Evolutionary conservation across 2,888 invertebrate species (phyloP), one percentile per base, ranked within the genome.

Genomic region (Panopea generosa): DNA sequence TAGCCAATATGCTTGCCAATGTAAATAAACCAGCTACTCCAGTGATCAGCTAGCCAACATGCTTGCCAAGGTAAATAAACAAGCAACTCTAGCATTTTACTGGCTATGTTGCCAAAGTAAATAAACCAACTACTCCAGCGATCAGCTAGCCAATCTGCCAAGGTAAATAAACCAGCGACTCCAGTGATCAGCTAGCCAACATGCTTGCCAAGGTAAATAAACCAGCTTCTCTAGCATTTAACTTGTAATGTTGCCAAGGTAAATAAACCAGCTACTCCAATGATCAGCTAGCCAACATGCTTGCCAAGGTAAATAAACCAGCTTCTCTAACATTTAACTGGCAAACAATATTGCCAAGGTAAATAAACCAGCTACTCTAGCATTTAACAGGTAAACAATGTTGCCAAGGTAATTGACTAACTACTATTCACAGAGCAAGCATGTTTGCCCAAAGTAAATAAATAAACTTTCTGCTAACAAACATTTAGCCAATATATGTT

Each of bases 91-190:
- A 20, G n/a, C n/a, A n/a, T n/a, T 45, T 16, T 7, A 59, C 1
- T 24, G 18, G 14, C n/a, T n/a, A n/a, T n/a, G 6, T 52, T 52
- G 3, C 22, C 20, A 14, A 7, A 52, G 40, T 11, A 40, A 40
- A 40, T 40, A n/a, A 92, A 94, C 95, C 24, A 97, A 97, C 90
- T 98, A 98, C 3, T 96, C 97, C 0, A 98, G 98, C 0, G 98
- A 98, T 92, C 95, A 95, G n/a, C 94, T 97, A 82, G 96, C 96
- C 26, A 97, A 96, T 89, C 94, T 94, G 87, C 96, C 97, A 90
- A 95, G 95, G 59, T 95, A 94, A 94, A 27, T 96, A 95, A 92
- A 94, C 95, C 24, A 96, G 96, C 0, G 95, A 95, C 88, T 96
- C 96, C 2, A 95, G 96, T n/a, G 98, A 98, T 83, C 96, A 97